Evolutionary conservation across 2,888 invertebrate genomes (phyloP), one percentile per base, ranked within the genome.

Genomic region (Drosophila borealis): DNA sequence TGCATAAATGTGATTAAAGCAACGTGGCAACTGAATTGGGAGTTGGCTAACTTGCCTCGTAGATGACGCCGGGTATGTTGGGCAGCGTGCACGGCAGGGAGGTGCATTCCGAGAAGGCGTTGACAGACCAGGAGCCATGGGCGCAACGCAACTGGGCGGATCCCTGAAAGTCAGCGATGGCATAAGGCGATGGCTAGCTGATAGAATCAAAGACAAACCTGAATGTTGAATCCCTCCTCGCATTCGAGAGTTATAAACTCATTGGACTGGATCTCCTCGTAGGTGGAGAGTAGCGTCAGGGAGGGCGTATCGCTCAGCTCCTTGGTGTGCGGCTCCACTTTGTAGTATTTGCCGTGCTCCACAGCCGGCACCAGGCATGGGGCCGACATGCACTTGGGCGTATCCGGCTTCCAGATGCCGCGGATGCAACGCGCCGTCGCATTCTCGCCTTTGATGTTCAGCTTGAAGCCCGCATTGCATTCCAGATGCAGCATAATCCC

Each of bases 361-460:
- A 95, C 95, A 0, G 94, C 92, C 1, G 96, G 96, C 9, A 96
- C 94, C 75, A 94, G 94, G 71, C 96, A 96, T 0, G 96, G 96
- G 41, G 95, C 96, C 88, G 97, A 95, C 88, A 95, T 93, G 91
- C 98, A 98, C 81, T 94, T 94, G 0, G 98, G 97, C 80, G 95
- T 95, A 70, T 94, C 94, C 0, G 97, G 97, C 83, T 95, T 96
- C 98, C 98, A 98, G 75, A 96, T 94, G 0, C 98, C 97, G 70
- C 96, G 94, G 3, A 96, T 95, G 90, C 98, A 98, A 86, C 95
- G 95, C 0, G 96, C 96, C 1, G 97, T 96, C 3, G 94, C 94
- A 89, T 97, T 97, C 57, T 94, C 93, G 19, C 94, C 94, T 61
- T 95, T 95, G 69, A 96, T 93, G 90, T 96, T 97, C 4, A 96